A percentile compares a stretch with the other conserved stretches of the same genome.
phyloP scores from a whole-genome alignment of 2,797 vertebrate species.

The Epinephelus awoara region DNA sequence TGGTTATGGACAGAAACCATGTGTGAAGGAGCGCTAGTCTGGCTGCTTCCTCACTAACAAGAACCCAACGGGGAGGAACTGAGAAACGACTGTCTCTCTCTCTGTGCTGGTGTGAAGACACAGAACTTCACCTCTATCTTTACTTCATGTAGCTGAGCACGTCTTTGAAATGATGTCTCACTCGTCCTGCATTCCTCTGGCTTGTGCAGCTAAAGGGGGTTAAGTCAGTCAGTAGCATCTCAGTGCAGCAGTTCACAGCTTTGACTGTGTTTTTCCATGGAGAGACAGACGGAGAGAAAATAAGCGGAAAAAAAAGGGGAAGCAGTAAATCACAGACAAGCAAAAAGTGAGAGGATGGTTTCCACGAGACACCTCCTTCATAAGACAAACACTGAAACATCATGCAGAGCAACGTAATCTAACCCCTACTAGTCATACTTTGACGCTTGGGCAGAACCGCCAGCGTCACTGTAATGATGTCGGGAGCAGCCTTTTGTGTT shows the following conservation, averaged over 20 bases:
- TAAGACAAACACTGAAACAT: neutral
- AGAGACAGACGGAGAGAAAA: neutral
- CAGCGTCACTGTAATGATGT: too few species aligned
- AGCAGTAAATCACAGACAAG: neutral
- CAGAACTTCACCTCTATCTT: conserved; percentile 25
- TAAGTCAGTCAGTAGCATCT: conserved; percentile 31
- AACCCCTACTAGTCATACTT: too few species aligned
- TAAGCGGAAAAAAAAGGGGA: neutral
- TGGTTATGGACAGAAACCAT: conserved; percentile 67
- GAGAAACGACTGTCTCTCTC: conserved; percentile 50
- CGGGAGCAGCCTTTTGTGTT: too few species aligned
- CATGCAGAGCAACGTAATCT: too few species aligned
- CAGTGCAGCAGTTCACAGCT: conserved; percentile 9
- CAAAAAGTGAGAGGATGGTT: neutral
- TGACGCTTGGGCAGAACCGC: too few species aligned
- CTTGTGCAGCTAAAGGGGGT: conserved; percentile 1
- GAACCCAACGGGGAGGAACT: conserved; percentile 46
- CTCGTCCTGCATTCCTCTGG: neutral
- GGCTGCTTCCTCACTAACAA: conserved; percentile 26
- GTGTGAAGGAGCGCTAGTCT: conserved; percentile 44
- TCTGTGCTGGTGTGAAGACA: conserved; percentile 16
- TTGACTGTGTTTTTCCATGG: conserved; percentile 61
- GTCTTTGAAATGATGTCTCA: neutral
- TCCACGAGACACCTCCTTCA: neutral
- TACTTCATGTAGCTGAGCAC: neutral